Evolutionary conservation across 1,140 invertebrate genomes (phyloP), one percentile per base, ranked within the genome.

Genomic region (Conopomorpha cramerella): DNA sequence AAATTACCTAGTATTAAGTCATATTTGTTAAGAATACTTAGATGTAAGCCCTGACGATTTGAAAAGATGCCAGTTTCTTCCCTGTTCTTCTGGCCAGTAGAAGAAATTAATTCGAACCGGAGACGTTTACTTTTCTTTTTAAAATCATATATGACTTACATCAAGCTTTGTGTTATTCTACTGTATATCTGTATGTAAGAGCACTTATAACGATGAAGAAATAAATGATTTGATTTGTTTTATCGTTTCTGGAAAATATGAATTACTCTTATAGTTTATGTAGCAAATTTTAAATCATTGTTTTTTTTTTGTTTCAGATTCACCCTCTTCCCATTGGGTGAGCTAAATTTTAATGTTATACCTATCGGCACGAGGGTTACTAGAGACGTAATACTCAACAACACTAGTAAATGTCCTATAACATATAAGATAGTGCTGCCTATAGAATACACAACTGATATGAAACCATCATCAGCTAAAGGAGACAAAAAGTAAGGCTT

Each of bases 331-430:
- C 71, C 71, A 12, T 34, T 71, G 38, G 68, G 66, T 8, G 71
- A 76, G 45, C 40, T 76, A 26, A 76, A 73, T 43, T 76, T 76
- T 32, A 52, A 71, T 34, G 62, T 76, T 12, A 62, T 73, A 51
- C 42, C 71, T 16, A 58, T 76, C 10, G 71, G 66, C 4, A 66
- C 50, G 26, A 51, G 51, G 13, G 55, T 67, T 8, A 52, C 42
- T 34, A 54, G 63, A 45, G 71, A 76, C 19, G 61, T 76, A 11
- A 70, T 71, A 27, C 43, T 76, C 23, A 73, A 65, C 26, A 76
- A 76, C 33, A 76, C 66, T 2, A 71, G 71, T 32, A 70, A 73
- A 55, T 76, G 68, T 44, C 66, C 71, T 0, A 46, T 76, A 16
- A 73, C 59, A 1, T 76, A 67, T 34, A 64, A 66, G 39, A 71